A percentile compares a stretch with the other conserved stretches of the same genome.
Conservation (phyloP, 2,113 vertebrate genomes). For the Numenius arquata region DNA sequence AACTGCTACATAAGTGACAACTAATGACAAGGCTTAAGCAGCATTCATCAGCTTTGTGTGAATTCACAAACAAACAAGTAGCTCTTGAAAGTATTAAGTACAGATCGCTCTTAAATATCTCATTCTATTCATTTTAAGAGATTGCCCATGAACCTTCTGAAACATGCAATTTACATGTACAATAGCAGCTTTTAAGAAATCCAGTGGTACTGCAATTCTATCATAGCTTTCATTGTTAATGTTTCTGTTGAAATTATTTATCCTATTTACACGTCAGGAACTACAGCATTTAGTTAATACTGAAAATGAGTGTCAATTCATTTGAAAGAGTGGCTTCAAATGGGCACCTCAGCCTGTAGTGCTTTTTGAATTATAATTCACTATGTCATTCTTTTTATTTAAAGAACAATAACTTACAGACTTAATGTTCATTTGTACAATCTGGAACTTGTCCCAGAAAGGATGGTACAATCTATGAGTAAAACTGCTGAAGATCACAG, state of each 20-base stretch:
- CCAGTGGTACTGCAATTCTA: background rate
- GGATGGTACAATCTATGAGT: background rate
- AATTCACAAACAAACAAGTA: conserved; percentile 49
- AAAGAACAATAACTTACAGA: background rate
- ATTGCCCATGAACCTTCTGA: background rate
- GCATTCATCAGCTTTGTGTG: conserved; percentile 21
- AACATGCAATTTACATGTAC: conserved; percentile 22
- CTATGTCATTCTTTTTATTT: background rate
- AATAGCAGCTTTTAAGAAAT: conserved; percentile 35
- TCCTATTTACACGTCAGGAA: background rate
- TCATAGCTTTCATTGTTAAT: background rate
- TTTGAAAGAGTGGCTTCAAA: conserved; percentile 19
- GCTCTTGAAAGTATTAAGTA: conserved; percentile 11
- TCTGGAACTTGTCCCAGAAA: conserved; percentile 10
- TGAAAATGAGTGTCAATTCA: conserved; percentile 22
- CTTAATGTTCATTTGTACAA: background rate
- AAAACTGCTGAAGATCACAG: background rate
- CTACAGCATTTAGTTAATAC: background rate
- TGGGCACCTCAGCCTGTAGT: background rate
- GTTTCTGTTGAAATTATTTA: conserved; percentile 23
- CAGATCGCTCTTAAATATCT: conserved; percentile 11
- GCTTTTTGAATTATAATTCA: conserved; percentile 16
- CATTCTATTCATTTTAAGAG: conserved; percentile 17
- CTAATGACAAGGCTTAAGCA: conserved; percentile 16
- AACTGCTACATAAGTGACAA: background rate